Conservation (phyloP, 2,797 vertebrate genomes). For the Spondyliosoma cantharus region DNA sequence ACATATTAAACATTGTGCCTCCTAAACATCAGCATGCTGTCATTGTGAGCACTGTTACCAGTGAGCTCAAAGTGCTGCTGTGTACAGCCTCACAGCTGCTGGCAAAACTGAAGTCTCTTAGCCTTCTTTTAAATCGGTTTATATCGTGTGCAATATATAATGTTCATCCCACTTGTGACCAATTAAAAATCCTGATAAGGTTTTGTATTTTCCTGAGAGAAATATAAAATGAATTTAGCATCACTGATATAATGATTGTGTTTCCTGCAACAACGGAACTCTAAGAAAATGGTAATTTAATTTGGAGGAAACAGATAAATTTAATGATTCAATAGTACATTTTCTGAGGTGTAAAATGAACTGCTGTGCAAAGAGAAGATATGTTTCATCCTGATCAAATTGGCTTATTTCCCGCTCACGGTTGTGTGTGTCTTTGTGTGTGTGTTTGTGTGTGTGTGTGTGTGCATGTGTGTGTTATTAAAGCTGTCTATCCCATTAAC, state of each 20-base stretch:
- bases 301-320: slow-evolving; percentile 45
- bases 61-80: neutral
- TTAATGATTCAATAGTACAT: slow-evolving; percentile 42
- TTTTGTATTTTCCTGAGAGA: slow-evolving; percentile 2
- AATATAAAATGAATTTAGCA: slow-evolving; percentile 22
- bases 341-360: slow-evolving; percentile 58
- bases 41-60: neutral
- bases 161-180: neutral
- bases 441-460: slow-evolving; percentile 1
- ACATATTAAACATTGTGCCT: neutral
- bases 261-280: slow-evolving; percentile 21
- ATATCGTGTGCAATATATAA: neutral
- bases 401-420: slow-evolving; percentile 40
- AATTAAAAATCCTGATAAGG: slow-evolving; percentile 9
- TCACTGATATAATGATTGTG: neutral
- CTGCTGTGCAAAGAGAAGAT: slow-evolving; percentile 35
- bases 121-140: slow-evolving; percentile 1
- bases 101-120: neutral
- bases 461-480: slow-evolving; percentile 25
- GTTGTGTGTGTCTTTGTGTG: neutral
- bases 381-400: slow-evolving; percentile 49
- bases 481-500: slow-evolving; percentile 53
- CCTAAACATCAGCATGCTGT: neutral
- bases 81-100: neutral
- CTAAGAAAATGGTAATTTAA: slow-evolving; percentile 44